Conservation (phyloP, 2,113 vertebrate genomes). For the Entomyzon cyanotis region DNA sequence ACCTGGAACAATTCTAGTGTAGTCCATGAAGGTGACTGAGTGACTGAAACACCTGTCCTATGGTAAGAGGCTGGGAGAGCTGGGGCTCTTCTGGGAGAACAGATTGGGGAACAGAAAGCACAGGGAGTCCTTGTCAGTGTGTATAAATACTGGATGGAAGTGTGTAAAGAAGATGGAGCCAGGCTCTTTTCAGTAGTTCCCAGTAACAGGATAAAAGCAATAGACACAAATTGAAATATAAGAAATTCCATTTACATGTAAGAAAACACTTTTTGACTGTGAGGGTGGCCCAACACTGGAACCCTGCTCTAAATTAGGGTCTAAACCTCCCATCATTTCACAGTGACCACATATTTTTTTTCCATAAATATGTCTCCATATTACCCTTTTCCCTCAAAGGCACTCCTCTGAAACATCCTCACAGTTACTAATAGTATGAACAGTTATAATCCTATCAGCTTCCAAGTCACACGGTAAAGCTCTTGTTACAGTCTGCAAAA, state of each 20-base stretch:
- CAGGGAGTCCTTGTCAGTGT: neutral
- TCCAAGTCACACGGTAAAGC: neutral
- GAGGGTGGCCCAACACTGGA: neutral
- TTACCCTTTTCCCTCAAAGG: neutral
- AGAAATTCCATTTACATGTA: fast-evolving
- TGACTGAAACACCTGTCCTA: neutral
- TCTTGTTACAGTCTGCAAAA: neutral
- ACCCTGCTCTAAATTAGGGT: neutral
- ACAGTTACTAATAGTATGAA: neutral
- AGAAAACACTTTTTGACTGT: neutral
- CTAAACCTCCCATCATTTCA: neutral
- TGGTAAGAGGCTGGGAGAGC: neutral
- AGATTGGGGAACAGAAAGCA: neutral
- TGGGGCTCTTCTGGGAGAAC: neutral
- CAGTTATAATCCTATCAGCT: neutral
- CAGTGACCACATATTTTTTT: neutral
- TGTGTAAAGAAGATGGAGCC: neutral
- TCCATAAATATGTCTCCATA: neutral
- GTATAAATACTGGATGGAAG: neutral
- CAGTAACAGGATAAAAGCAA: neutral
- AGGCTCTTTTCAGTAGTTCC: neutral
- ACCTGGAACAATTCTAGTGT: neutral
- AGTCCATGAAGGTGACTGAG: neutral
- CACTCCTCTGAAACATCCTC: neutral
- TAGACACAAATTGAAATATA: neutral